phyloP scores from a whole-genome alignment of 2,888 invertebrate species.

The Adelognathus sp. region DNA sequence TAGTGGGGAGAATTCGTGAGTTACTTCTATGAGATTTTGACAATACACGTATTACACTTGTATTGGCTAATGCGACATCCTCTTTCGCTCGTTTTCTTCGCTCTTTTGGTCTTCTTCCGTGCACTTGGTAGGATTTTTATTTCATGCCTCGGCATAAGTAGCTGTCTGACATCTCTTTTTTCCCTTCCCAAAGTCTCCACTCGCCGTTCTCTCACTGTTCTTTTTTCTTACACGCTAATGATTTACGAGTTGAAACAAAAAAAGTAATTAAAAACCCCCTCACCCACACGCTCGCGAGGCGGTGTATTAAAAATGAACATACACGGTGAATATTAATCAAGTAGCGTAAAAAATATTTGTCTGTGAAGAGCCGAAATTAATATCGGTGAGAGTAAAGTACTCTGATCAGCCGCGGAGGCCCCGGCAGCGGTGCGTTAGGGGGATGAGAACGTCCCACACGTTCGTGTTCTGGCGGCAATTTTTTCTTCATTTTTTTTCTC shows the following conservation, averaged over 20 bases:
- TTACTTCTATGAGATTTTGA: constrained; percentile 26
- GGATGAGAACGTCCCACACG: constrained; percentile 52
- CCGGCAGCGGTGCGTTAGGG: constrained; percentile 13
- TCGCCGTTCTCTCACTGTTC: constrained; percentile 20
- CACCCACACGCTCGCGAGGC: constrained; percentile 35
- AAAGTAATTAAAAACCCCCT: constrained; percentile 78
- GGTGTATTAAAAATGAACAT: constrained; percentile 53
- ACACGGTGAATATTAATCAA: constrained; percentile 74
- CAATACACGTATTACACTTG: constrained; percentile 43
- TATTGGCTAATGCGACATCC: constrained; percentile 15
- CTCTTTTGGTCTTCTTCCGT: constrained; percentile 36
- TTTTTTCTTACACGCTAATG: constrained; percentile 62
- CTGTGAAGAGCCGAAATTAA: constrained; percentile 68
- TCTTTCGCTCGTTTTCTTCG: constrained; percentile 1
- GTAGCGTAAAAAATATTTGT: constrained; percentile 63
- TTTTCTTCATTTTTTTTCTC: constrained; percentile 36
- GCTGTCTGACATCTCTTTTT: constrained; percentile 49
- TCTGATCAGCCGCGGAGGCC: not conserved
- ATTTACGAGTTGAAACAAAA: constrained; percentile 78
- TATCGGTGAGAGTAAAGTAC: constrained; percentile 69
- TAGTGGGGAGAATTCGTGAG: not conserved
- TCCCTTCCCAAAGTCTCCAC: not conserved
- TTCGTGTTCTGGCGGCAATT: constrained; percentile 49
- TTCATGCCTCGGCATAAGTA: constrained; percentile 76
- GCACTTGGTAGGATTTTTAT: constrained; percentile 64